Conservation (phyloP, 92 coral and sea anemone species). For the Pocillopora meandrina region DNA sequence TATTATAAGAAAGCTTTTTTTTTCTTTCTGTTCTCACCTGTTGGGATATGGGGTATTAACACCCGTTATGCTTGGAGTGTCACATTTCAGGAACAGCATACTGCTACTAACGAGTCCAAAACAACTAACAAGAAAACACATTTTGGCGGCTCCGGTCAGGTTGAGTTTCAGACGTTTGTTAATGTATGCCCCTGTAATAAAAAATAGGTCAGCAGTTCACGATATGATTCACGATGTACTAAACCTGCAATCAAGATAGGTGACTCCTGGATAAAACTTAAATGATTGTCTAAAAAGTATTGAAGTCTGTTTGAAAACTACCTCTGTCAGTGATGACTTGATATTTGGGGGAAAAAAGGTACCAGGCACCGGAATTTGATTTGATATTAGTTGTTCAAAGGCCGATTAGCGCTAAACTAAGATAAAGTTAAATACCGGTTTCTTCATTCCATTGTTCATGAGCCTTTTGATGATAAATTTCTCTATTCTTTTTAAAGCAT, state of each 20-base stretch:
- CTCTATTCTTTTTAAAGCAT: too few relatives aligned
- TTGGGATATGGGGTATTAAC: slow-evolving; percentile 56
- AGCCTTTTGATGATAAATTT: too few relatives aligned
- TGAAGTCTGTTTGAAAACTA: too few relatives aligned
- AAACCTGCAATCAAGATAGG: background rate
- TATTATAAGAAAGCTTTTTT: too few relatives aligned
- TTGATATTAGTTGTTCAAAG: too few relatives aligned
- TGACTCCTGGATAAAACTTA: too few relatives aligned
- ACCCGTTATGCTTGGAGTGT: slow-evolving; percentile 65
- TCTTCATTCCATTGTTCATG: too few relatives aligned
- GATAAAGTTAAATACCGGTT: too few relatives aligned
- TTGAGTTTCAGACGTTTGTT: slow-evolving; percentile 71
- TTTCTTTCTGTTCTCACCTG: slow-evolving; percentile 41
- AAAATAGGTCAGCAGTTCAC: background rate
- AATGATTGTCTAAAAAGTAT: too few relatives aligned
- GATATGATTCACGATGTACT: background rate
- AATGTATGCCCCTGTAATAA: slow-evolving; percentile 78
- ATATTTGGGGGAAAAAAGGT: background rate
- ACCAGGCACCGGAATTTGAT: too few relatives aligned
- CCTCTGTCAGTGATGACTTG: too few relatives aligned
- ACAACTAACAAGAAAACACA: slow-evolving; percentile 72
- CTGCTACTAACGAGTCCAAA: slow-evolving; percentile 42
- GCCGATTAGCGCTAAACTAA: too few relatives aligned
- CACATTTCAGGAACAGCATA: slow-evolving; percentile 63
- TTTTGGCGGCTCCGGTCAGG: slow-evolving; percentile 72